These are phyloP conservation scores for Seriola rivoliana DNA, from an alignment of 2,113 vertebrate genomes.

Conservation along the genomic window DNA sequence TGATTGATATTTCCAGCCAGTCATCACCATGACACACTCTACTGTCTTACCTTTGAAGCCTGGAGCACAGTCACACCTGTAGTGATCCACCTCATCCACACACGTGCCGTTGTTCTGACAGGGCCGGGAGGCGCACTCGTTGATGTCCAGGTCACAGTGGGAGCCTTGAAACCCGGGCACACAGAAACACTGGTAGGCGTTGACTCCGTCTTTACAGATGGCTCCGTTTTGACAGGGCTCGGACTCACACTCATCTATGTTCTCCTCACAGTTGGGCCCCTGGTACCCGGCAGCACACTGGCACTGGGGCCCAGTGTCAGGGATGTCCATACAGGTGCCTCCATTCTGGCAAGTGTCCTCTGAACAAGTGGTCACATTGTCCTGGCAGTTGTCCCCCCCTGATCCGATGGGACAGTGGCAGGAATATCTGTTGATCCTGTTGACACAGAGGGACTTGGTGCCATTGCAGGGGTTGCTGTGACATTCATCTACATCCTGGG, in stretches of 20 bases:
- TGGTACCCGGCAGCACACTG: slow-evolving; percentile 84
- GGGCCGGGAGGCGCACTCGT: slow-evolving; percentile 94
- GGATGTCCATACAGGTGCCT: slow-evolving; percentile 80
- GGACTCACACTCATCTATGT: slow-evolving; percentile 87
- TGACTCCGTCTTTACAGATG: slow-evolving; percentile 88
- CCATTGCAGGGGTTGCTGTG: slow-evolving; percentile 83
- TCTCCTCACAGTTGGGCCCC: slow-evolving; percentile 84
- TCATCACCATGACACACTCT: too few species aligned
- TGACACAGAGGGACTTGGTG: slow-evolving; percentile 75
- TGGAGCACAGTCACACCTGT: slow-evolving; percentile 86
- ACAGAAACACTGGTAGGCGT: slow-evolving; percentile 92
- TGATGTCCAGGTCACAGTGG: slow-evolving; percentile 95
- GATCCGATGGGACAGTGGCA: slow-evolving; percentile 85
- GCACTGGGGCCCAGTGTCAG: slow-evolving; percentile 78
- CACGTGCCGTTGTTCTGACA: slow-evolving; percentile 93
- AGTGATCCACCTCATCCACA: slow-evolving; percentile 90
- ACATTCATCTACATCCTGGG: slow-evolving; percentile 75
- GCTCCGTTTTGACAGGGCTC: slow-evolving; percentile 93
- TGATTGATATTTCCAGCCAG: too few species aligned
- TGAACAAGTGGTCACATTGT: slow-evolving; percentile 76
- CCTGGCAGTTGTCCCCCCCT: slow-evolving; percentile 78
- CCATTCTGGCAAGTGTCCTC: slow-evolving; percentile 86
- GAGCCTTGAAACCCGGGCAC: slow-evolving; percentile 97
- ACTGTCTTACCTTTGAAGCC: slow-evolving; percentile 89
- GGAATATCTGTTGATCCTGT: slow-evolving; percentile 67